phyloP scores from a whole-genome alignment of 1,140 invertebrate genomes.

The Anthonomus grandis region DNA sequence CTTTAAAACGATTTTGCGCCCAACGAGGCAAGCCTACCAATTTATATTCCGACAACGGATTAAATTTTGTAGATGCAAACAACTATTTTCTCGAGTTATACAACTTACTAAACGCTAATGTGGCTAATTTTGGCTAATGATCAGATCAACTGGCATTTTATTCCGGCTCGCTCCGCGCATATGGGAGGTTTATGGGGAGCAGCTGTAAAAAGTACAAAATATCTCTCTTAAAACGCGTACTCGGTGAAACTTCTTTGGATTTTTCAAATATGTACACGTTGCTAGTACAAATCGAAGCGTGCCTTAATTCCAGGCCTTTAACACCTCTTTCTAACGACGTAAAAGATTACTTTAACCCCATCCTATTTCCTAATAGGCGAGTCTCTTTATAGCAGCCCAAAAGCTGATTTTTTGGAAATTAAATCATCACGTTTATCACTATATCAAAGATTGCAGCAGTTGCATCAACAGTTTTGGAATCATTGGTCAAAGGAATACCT shows the following conservation, averaged over 20 bases:
- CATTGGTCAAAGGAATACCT: too few relatives aligned
- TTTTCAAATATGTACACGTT: conserved; percentile 7
- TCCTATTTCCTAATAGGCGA: conserved; percentile 7
- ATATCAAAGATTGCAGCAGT: too few relatives aligned
- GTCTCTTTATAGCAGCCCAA: neutral
- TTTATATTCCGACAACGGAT: too few relatives aligned
- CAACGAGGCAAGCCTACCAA: too few relatives aligned
- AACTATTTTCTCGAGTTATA: too few relatives aligned
- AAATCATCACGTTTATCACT: too few relatives aligned
- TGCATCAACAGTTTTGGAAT: conserved; percentile 4
- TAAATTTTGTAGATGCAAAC: too few relatives aligned
- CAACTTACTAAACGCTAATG: neutral
- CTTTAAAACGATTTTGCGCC: too few relatives aligned
- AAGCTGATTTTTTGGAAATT: neutral
- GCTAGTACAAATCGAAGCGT: conserved; percentile 9
- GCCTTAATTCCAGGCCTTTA: conserved; percentile 32
- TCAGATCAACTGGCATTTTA: conserved; percentile 32
- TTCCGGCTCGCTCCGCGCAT: conserved; percentile 22
- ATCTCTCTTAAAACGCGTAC: too few relatives aligned
- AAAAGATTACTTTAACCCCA: conserved; percentile 13
- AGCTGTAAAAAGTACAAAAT: neutral
- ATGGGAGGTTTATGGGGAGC: conserved; percentile 32
- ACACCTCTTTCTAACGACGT: conserved; percentile 21
- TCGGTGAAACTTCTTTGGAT: neutral
- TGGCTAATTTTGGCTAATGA: neutral